phyloP scores from a whole-genome alignment of 2,113 vertebrate species.

The Pimephales promelas region DNA sequence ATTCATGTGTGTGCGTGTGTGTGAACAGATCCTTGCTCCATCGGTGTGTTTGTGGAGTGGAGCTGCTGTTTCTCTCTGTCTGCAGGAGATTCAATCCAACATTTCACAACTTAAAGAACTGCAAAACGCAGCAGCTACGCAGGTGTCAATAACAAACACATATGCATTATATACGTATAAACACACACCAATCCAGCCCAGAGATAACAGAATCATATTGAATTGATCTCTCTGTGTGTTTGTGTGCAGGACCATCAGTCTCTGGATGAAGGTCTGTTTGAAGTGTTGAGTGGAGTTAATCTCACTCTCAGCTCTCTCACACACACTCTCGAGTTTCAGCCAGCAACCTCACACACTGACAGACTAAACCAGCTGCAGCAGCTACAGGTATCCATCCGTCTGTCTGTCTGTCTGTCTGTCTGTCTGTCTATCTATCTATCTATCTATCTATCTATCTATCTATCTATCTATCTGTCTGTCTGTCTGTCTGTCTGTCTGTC shows the following conservation, averaged over 20 bases:
- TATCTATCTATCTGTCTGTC: not conserved
- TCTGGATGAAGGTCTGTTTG: conserved; percentile 82
- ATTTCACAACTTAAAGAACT: conserved; percentile 78
- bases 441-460: not conserved
- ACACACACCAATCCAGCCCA: not conserved
- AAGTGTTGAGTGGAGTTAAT: conserved; percentile 75
- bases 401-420: not conserved
- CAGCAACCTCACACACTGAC: conserved; percentile 64
- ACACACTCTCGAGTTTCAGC: conserved; percentile 70
- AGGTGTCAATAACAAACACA: not conserved
- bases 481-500: not conserved
- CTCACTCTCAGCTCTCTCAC: conserved; percentile 77
- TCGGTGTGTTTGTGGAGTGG: conserved; percentile 51
- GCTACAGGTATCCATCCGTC: conserved; percentile 71
- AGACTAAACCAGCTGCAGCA: conserved; percentile 67
- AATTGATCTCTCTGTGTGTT: not conserved
- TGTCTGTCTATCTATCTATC: not conserved
- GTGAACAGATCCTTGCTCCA: conserved; percentile 73
- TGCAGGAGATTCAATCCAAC: conserved; percentile 80
- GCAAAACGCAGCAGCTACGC: conserved; percentile 66
- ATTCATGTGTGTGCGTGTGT: conserved; percentile 1
- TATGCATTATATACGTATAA: not conserved
- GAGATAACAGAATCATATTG: not conserved
- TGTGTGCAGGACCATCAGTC: conserved; percentile 58
- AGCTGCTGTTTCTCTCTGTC: conserved; percentile 65